These are phyloP conservation scores for Mantis religiosa DNA, from an alignment of 2,888 invertebrate species.

Conservation along the genomic window DNA sequence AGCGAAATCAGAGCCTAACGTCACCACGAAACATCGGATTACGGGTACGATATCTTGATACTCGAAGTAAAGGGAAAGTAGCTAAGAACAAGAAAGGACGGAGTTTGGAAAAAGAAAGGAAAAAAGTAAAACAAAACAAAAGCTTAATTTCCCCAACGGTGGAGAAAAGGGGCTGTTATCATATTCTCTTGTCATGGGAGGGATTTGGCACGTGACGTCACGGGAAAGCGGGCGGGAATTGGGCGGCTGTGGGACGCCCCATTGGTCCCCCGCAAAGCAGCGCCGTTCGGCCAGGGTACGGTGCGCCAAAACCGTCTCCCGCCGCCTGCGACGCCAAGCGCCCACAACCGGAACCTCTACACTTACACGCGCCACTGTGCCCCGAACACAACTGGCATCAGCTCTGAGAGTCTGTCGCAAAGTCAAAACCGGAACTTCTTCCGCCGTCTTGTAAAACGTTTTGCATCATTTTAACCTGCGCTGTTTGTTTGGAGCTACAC, in stretches of 20 bases:
- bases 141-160: background rate
- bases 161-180: background rate
- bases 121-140: background rate
- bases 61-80: background rate
- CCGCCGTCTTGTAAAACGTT: no score
- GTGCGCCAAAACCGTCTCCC: constrained; percentile 5
- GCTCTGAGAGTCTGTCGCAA: background rate
- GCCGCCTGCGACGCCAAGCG: constrained; percentile 13
- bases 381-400: background rate
- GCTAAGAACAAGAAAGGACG: background rate
- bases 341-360: constrained; percentile 15
- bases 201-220: constrained; percentile 22
- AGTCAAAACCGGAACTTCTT: background rate
- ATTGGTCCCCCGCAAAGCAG: constrained; percentile 37
- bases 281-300: constrained; percentile 32
- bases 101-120: background rate
- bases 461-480: no score
- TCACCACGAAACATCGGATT: background rate
- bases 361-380: background rate
- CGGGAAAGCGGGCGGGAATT: constrained; percentile 23
- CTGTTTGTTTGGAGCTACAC: no score
- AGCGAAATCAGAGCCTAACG: background rate
- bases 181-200: constrained; percentile 11
- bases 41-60: background rate
- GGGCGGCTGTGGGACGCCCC: constrained; percentile 32